Conservation (phyloP, 2,797 vertebrate genomes). For the Myiothlypis coronata region DNA sequence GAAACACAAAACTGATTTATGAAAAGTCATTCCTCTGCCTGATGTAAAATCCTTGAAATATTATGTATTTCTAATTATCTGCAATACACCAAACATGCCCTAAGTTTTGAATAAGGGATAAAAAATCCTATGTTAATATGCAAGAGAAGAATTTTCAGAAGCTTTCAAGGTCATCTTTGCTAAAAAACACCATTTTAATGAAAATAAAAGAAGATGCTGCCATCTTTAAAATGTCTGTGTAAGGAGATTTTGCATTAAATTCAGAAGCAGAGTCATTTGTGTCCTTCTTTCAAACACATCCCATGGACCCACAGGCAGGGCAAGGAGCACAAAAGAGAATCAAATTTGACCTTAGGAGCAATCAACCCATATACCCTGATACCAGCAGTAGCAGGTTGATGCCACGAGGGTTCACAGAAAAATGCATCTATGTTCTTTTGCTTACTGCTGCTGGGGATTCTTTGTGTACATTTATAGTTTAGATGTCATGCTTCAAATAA, state of each 20-base stretch:
- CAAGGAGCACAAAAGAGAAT: neutral
- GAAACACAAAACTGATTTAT: neutral
- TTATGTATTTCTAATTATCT: neutral
- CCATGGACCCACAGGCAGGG: neutral
- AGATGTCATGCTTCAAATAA: neutral
- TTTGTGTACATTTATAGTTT: neutral
- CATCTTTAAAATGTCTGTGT: neutral
- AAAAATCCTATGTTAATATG: neutral
- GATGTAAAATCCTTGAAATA: neutral
- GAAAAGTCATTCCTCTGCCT: neutral
- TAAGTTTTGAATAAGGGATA: neutral
- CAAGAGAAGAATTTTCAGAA: neutral
- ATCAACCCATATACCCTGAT: neutral
- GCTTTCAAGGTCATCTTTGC: neutral
- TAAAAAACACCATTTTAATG: neutral
- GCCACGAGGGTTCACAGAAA: neutral
- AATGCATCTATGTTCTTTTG: neutral
- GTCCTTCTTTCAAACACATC: neutral
- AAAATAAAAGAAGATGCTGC: fast-evolving
- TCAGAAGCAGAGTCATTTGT: neutral
- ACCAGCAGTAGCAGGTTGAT: neutral
- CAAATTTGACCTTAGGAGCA: neutral
- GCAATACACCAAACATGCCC: neutral
- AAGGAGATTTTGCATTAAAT: neutral
- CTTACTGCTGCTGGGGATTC: neutral